phyloP scores from a whole-genome alignment of 2,113 vertebrate species.

The Antechinus stuartii region DNA sequence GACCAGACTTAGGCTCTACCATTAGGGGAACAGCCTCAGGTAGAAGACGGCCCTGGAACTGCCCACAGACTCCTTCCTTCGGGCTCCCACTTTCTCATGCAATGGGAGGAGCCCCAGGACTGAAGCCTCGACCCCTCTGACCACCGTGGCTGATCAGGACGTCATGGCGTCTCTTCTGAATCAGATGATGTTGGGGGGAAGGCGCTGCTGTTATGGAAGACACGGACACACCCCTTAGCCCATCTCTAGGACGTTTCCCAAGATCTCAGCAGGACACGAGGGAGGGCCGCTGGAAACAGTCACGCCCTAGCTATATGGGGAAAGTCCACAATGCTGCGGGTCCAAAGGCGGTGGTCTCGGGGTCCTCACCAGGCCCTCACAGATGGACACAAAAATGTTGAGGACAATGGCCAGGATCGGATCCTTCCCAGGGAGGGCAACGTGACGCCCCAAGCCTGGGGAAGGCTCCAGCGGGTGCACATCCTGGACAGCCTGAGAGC shows the following conservation, averaged over 20 bases:
- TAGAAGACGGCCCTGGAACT: too few species aligned
- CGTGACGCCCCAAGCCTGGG: background rate
- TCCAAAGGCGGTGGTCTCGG: slow-evolving; percentile 3
- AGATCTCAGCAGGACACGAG: slow-evolving; percentile 64
- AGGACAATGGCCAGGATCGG: background rate
- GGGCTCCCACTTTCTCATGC: background rate
- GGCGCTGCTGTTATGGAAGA: slow-evolving; percentile 56
- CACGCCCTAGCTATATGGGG: slow-evolving; percentile 46
- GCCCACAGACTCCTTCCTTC: too few species aligned
- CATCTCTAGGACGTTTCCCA: slow-evolving; percentile 69
- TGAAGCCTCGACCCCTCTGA: too few species aligned
- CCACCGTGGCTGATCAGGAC: background rate
- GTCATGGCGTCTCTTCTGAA: slow-evolving; percentile 46
- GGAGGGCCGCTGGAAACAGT: slow-evolving; percentile 61
- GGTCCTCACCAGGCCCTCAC: background rate
- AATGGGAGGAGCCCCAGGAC: background rate
- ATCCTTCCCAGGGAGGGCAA: background rate
- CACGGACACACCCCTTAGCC: slow-evolving; percentile 58
- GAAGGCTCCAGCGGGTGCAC: background rate
- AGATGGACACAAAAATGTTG: background rate
- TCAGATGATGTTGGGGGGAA: slow-evolving; percentile 32
- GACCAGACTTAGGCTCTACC: too few species aligned
- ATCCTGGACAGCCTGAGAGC: background rate
- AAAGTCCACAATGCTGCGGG: slow-evolving; percentile 38
- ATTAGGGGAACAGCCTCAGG: too few species aligned